These are phyloP conservation scores for Cerastis leucographa DNA, from an alignment of 2,888 invertebrate species.

Conservation along the genomic window DNA sequence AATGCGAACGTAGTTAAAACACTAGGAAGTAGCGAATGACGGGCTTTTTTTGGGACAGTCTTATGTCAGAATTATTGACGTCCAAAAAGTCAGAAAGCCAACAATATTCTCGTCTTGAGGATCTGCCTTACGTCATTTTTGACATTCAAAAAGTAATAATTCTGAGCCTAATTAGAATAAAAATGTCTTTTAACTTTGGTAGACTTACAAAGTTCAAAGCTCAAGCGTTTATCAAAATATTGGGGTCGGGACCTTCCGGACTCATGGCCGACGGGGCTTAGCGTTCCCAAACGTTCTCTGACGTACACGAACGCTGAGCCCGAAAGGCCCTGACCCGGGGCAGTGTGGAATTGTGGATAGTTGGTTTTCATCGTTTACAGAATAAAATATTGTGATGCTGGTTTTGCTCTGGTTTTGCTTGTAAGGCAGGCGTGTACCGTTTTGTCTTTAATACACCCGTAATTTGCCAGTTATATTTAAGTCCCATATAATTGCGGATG, in stretches of 20 bases:
- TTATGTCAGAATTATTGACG: background rate
- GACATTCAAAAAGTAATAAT: background rate
- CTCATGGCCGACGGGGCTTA: constrained; percentile 28
- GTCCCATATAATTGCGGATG: background rate
- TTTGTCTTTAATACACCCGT: no score
- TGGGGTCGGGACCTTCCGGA: constrained; percentile 6
- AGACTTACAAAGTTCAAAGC: background rate
- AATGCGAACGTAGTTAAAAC: background rate
- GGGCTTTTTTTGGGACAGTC: background rate
- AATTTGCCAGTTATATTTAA: background rate
- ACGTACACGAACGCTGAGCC: constrained; percentile 5
- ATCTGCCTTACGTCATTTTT: background rate
- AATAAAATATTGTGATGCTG: background rate
- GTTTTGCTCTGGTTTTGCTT: no score
- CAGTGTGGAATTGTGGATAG: no score
- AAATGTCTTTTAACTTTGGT: background rate
- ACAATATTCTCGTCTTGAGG: background rate
- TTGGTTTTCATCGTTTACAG: background rate
- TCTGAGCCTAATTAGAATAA: background rate
- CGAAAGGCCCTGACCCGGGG: constrained; percentile 11
- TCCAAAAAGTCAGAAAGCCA: background rate
- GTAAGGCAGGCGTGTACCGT: background rate
- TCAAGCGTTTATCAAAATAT: constrained; percentile 8
- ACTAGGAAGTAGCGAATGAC: background rate
- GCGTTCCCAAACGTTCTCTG: constrained; percentile 11